A percentile compares a stretch with the other conserved stretches of the same genome.
Conservation (phyloP, 2,113 vertebrate species). For the Melanerpes formicivorus region DNA sequence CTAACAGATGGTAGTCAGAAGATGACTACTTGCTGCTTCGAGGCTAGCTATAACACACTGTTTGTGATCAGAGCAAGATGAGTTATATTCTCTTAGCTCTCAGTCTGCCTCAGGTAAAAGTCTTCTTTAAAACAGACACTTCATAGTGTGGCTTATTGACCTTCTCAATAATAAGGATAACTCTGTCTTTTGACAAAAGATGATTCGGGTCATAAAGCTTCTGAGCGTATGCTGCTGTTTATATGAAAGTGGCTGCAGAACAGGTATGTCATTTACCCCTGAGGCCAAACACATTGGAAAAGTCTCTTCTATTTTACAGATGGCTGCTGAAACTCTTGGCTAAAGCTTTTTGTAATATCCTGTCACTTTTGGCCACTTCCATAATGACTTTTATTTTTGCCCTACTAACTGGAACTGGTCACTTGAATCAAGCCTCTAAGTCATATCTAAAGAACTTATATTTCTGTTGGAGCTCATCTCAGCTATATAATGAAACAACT, state of each 20-base stretch:
- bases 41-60: background rate
- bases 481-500: background rate
- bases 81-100: background rate
- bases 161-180: background rate
- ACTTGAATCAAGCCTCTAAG: background rate
- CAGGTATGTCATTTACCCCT: conserved; percentile 7
- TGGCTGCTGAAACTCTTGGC: conserved; percentile 35
- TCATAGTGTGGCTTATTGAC: background rate
- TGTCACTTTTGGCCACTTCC: conserved; percentile 34
- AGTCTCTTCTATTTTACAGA: conserved; percentile 1
- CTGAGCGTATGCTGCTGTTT: background rate
- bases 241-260: background rate
- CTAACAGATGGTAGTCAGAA: background rate
- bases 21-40: background rate
- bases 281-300: conserved; percentile 44
- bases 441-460: background rate
- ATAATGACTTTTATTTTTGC: background rate
- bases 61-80: background rate
- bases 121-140: background rate
- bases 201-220: background rate
- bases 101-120: background rate
- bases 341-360: conserved; percentile 50
- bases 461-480: background rate
- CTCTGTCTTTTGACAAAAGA: background rate
- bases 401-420: background rate